Base-by-base conservation (phyloP, 2,113 vertebrate species). In the Oriolus oriolus region DNA sequence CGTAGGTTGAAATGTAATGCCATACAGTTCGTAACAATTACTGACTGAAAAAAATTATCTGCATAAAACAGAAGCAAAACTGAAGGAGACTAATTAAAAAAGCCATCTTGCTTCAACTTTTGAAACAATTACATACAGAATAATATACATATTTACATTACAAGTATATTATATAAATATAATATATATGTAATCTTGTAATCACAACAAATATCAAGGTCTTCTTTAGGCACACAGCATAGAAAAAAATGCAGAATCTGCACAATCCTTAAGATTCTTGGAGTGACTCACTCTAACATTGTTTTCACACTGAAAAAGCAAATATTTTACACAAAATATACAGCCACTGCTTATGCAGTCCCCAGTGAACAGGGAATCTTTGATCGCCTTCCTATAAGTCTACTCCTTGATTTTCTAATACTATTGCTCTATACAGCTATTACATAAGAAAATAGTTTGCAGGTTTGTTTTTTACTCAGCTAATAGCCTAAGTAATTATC, bases 131-230 rank as follows among this genome's bases (percentile, higher is more conserved):
- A 97, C 96, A 95, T 96, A 97, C 85, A 97, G 90, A 96, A 91
- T 97, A 97, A 97, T 97, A 98, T 98, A 98, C 98, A 97, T 99
- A 99, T 99, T 98, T 99, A 99, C 98, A 99, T 92, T 96, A 97
- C 94, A 97, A 98, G 98, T 99, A 99, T 98, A 99, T 98, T 97
- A 97, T 98, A 98, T 98, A 99, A 99, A 99, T 99, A 98, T 99
- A 99, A 98, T 98, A 97, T 98, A 97, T 98, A 83, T 98, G 95
- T 98, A 97, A 97, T 97, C 90, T 98, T 98, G 97, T 98, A 98
- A 98, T 95, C 97, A 98, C 98, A 99, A 99, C 98, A 99, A 98
- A 99, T 99, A 99, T 98, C 95, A 98, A 98, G 98, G 94, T 94
- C 61, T 96, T 98, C 97, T 98, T 97, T 98, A 99, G 98, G 99